Evolutionary conservation across 2,888 invertebrate species (phyloP), one percentile per base, ranked within the genome.

Genomic region (Eilema griseolum): DNA sequence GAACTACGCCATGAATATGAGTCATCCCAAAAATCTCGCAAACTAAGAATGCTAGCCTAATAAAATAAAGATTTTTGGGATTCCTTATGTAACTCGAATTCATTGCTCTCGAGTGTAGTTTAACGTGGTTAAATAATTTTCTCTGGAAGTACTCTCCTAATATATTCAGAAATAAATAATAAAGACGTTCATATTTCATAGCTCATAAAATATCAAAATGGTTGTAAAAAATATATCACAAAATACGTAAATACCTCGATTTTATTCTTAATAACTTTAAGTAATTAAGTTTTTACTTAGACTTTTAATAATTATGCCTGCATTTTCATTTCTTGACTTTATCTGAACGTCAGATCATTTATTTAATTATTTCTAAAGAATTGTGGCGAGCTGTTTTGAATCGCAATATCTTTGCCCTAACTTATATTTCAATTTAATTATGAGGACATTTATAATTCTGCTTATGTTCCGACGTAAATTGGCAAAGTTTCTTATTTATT

Each of bases 351-450:
- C 84, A 80, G 80, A 78, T 81, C 70, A 33, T 75, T 78, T 91
- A 92, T 93, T 93, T 92, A 92, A 92, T 90, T 89, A 85, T 83
- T 86, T 83, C 85, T 86, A 89, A 90, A 87, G 89, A 85, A 77
- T 80, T 85, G 85, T 86, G 89, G 89, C 88, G 87, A 86, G 57
- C 26, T n/a, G 41, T 24, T 66, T 41, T 82, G 85, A 90, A 91
- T 88, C 83, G 88, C 89, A 88, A 89, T 91, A 91, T 90, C 91
- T 92, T 93, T 90, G 92, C 86, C 88, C 86, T 90, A 92, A 92
- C 90, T 93, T 91, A 89, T 87, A 89, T 92, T 92, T 92, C 89
- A 93, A 93, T 93, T 93, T 91, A 92, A 94, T 93, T 92, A 92
- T 88, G 88, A 82, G 78, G 83, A 87, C 86, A 88, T 87, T 92